Percentiles rank a stretch among this genome's conserved stretches.
Evolutionary conservation across 53 echinoderm and acorn worm genomes (phyloP).

Genomic region (Paelopatides confundens): DNA sequence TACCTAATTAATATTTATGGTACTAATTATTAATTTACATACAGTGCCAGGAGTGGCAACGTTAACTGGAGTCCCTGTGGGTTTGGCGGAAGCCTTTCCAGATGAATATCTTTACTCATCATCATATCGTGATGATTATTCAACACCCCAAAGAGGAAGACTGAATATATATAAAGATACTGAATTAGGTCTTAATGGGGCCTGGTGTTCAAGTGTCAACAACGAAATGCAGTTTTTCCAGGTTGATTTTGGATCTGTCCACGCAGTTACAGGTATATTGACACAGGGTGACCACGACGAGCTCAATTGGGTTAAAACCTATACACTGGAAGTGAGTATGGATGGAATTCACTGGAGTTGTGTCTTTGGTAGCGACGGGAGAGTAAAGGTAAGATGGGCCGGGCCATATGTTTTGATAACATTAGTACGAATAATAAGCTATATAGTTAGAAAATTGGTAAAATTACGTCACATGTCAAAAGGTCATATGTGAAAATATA

Average conservation of each 20-base stretch:
- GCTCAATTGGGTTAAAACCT: conserved; percentile 38
- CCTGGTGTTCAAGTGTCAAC: conserved; percentile 24
- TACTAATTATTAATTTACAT: background rate
- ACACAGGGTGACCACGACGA: conserved; percentile 37
- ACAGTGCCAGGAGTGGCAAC: background rate
- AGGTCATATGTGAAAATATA: no score
- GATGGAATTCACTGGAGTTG: conserved; percentile 53
- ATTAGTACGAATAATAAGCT: no score
- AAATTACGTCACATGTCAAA: no score
- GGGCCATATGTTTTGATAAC: background rate
- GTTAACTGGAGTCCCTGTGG: conserved; percentile 6
- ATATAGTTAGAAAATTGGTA: no score
- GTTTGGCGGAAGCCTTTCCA: background rate
- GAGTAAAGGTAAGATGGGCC: conserved; percentile 49
- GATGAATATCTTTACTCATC: conserved; percentile 21
- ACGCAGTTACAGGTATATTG: conserved; percentile 43
- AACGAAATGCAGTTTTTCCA: conserved; percentile 41
- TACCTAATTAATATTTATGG: background rate
- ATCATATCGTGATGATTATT: conserved; percentile 18
- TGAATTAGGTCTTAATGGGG: background rate
- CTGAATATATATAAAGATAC: background rate
- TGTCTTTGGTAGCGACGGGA: conserved; percentile 51
- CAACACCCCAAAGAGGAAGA: conserved; percentile 8
- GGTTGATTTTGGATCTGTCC: conserved; percentile 7
- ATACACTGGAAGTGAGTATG: conserved; percentile 45